Conservation (phyloP, 1,140 invertebrate genomes). For the Scaptomyza graminum region DNA sequence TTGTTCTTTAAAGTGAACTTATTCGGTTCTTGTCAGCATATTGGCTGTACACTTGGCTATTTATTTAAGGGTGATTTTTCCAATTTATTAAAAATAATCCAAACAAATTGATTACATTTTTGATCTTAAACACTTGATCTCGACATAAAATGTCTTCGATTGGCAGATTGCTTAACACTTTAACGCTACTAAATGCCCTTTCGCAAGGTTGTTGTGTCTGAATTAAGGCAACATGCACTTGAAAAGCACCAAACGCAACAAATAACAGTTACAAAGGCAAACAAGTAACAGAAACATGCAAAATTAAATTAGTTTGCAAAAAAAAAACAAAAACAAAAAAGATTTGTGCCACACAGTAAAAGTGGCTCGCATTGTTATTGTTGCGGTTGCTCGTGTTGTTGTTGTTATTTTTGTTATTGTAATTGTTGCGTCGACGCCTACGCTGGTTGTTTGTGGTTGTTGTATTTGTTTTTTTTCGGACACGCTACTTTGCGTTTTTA, state of each 20-base stretch:
- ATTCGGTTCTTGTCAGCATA: neutral
- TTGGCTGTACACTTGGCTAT: neutral
- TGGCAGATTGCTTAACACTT: constrained; percentile 8
- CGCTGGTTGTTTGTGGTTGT: constrained; percentile 35
- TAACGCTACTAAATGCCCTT: constrained; percentile 16
- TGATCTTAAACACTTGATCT: neutral
- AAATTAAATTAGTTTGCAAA: constrained; percentile 59
- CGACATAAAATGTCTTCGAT: neutral
- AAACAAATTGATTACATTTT: too few relatives aligned
- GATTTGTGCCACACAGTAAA: constrained; percentile 58
- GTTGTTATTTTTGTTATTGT: constrained; percentile 43
- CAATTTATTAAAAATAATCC: too few relatives aligned
- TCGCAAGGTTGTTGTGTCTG: constrained; percentile 8
- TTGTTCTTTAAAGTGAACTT: neutral
- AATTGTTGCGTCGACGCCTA: constrained; percentile 51
- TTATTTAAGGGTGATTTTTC: too few relatives aligned
- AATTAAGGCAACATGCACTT: constrained; percentile 40
- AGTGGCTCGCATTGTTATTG: constrained; percentile 44
- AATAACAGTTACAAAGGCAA: constrained; percentile 7
- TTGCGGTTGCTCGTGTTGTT: constrained; percentile 16
- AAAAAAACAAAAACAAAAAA: neutral
- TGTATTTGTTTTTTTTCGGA: constrained; percentile 53
- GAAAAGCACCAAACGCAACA: constrained; percentile 19
- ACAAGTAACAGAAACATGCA: constrained; percentile 36
- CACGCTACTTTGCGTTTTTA: constrained; percentile 73